Evolutionary conservation across 2,888 invertebrate species (phyloP).

Genomic region (Drosophila tanythrix): DNA sequence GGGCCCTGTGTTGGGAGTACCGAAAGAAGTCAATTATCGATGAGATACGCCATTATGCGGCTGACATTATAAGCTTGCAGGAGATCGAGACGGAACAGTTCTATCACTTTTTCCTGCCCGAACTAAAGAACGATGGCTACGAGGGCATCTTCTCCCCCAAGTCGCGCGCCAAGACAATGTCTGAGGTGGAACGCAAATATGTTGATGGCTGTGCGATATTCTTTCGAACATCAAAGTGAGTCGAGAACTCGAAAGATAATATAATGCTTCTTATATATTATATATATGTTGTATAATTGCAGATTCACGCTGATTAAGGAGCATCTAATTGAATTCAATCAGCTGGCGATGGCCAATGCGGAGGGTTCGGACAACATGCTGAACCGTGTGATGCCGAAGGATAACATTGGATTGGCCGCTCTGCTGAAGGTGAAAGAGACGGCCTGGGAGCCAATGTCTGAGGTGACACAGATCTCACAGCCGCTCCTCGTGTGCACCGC

Average conservation of each 20-base stretch:
- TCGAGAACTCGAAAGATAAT: slow-evolving; percentile 41
- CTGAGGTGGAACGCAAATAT: slow-evolving; percentile 97
- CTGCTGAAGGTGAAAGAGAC: slow-evolving; percentile 97
- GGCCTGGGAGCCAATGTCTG: slow-evolving; percentile 95
- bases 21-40: slow-evolving; percentile 97
- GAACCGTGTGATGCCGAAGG: slow-evolving; percentile 99
- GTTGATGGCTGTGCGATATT: slow-evolving; percentile 99
- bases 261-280: neutral
- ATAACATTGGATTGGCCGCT: slow-evolving; percentile 98
- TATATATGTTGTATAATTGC: slow-evolving; percentile 64
- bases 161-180: slow-evolving; percentile 99
- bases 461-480: slow-evolving; percentile 90
- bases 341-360: slow-evolving; percentile 98
- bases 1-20: slow-evolving; percentile 99
- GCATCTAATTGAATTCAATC: slow-evolving; percentile 98
- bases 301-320: slow-evolving; percentile 98
- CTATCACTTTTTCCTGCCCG: slow-evolving; percentile 97
- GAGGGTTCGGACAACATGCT: slow-evolving; percentile 99
- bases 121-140: slow-evolving; percentile 95
- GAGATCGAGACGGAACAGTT: slow-evolving; percentile 99
- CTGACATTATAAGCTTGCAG: slow-evolving; percentile 98
- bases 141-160: slow-evolving; percentile 99
- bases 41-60: slow-evolving; percentile 97
- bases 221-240: slow-evolving; percentile 96
- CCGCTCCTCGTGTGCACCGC: slow-evolving; percentile 98